Evolutionary conservation across 2,113 vertebrate species (phyloP), one percentile per base, ranked within the genome.

Genomic region (Platysternon megacephalum): DNA sequence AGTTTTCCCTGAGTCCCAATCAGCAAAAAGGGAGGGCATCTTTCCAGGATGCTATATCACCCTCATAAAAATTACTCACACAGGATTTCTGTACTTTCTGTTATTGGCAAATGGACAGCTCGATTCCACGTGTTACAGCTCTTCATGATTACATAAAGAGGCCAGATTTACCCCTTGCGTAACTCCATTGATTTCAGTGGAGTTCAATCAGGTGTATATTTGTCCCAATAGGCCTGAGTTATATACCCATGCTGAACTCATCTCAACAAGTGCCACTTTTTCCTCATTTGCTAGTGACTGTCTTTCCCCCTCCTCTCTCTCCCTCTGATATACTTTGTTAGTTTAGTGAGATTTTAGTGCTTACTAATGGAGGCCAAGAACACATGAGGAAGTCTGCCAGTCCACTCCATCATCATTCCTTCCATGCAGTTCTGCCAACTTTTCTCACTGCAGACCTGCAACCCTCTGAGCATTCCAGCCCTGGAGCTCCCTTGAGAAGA

Each of bases 11-110:
- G 39, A 44, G 68, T 72, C 24, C 93, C 56, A 2, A 1, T 48
- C 49, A 85, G 93, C 84, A 90, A 13, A 44, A 53, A 24, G 68
- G 85, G 3, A 17, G 29, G 93, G 87, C 32, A 6, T 16, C 24
- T 90, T 79, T 94, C 94, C 96, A 95, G 91, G 11, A 83, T 48
- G 8, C 94, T 53, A 82, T 84, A 48, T 87, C 95, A 94, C 82
- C 68, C 86, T 84, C 0, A 0, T 58, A 68, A 53, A 53, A 85
- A 42, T 94, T 91, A 94, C 68, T 94, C 91, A 87, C 0, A 0
- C 22, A 6, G 76, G 24, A 44, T 26, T 58, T 85, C 86, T 95
- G 91, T 11, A 1, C 85, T 78, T 84, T 58, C 55, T 87, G 49
- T 61, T 79, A 48, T 79, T 58, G 91, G 32, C 81, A 93, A 76